These are phyloP conservation scores for Balaeniceps rex DNA, from an alignment of 2,113 vertebrate genomes.

Conservation along the genomic window DNA sequence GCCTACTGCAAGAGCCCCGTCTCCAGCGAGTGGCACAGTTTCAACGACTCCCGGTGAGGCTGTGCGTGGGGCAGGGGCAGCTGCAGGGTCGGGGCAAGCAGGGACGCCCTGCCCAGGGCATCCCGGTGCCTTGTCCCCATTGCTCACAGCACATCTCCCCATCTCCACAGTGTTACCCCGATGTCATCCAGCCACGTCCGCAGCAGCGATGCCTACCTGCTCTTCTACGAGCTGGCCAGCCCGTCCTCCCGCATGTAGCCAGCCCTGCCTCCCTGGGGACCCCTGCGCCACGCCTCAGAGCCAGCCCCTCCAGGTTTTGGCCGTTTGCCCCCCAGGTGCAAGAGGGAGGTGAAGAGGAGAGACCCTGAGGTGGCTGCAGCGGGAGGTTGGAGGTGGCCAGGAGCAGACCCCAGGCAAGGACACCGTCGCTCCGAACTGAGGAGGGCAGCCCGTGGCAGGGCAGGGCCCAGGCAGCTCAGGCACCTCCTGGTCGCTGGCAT, in stretches of 20 bases:
- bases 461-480: not conserved
- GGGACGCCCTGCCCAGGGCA: not conserved
- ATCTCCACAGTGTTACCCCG: constrained; percentile 83
- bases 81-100: fast-evolving
- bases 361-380: constrained; percentile 11
- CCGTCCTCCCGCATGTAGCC: constrained; percentile 86
- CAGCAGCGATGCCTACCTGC: constrained; percentile 94
- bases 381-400: not conserved
- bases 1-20: constrained; percentile 90
- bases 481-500: not conserved
- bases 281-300: not conserved
- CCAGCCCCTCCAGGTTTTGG: not conserved
- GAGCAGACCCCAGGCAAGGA: not conserved
- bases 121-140: fast-evolving
- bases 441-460: not conserved
- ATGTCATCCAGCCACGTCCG: constrained; percentile 96
- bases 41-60: constrained; percentile 91
- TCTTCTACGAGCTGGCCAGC: constrained; percentile 93
- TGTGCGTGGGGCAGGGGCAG: fast-evolving
- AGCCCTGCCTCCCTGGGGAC: not conserved
- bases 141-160: not conserved
- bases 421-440: not conserved
- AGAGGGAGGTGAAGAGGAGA: constrained; percentile 12
- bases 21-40: constrained; percentile 91
- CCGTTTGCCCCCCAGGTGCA: not conserved